phyloP scores from a whole-genome alignment of 2,888 invertebrate species.

The Leptothorax acervorum region DNA sequence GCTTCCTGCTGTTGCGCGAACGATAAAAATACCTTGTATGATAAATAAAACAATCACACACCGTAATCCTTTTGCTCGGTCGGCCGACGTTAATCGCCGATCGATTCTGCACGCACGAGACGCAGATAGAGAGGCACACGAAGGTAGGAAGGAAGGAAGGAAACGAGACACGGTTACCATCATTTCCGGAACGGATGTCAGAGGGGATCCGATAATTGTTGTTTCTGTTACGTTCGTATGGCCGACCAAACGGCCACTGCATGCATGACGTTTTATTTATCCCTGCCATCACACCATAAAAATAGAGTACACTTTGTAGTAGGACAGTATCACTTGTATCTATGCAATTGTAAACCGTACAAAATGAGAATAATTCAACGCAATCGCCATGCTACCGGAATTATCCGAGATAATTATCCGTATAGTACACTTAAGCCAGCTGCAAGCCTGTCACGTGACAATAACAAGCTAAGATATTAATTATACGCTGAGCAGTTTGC shows the following conservation, averaged over 20 bases:
- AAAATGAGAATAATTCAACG: conserved; percentile 43
- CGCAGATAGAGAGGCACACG: conserved; percentile 47
- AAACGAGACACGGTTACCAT: conserved; percentile 72
- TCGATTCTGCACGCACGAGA: conserved; percentile 62
- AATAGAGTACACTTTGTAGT: conserved; percentile 4
- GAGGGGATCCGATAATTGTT: conserved; percentile 70
- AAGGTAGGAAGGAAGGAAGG: conserved; percentile 67
- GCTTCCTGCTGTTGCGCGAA: conserved; percentile 35
- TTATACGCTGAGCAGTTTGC: conserved; percentile 12
- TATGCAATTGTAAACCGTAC: background rate
- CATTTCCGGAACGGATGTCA: conserved; percentile 73
- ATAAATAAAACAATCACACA: conserved; percentile 45
- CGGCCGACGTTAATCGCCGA: conserved; percentile 62
- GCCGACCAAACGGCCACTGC: background rate
- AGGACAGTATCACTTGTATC: background rate
- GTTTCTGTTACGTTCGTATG: conserved; percentile 58
- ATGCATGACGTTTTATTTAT: conserved; percentile 43
- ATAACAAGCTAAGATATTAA: conserved; percentile 39
- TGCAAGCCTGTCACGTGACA: conserved; percentile 22
- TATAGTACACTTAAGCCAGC: conserved; percentile 16
- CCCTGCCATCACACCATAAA: conserved; percentile 8
- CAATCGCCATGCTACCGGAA: background rate
- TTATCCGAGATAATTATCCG: conserved; percentile 40
- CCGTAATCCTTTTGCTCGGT: conserved; percentile 45
- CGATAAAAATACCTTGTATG: conserved; percentile 36